A percentile compares a stretch with the other conserved stretches of the same genome.
Evolutionary conservation across 2,113 vertebrate genomes (phyloP).

Genomic region (Tragelaphus scriptus): DNA sequence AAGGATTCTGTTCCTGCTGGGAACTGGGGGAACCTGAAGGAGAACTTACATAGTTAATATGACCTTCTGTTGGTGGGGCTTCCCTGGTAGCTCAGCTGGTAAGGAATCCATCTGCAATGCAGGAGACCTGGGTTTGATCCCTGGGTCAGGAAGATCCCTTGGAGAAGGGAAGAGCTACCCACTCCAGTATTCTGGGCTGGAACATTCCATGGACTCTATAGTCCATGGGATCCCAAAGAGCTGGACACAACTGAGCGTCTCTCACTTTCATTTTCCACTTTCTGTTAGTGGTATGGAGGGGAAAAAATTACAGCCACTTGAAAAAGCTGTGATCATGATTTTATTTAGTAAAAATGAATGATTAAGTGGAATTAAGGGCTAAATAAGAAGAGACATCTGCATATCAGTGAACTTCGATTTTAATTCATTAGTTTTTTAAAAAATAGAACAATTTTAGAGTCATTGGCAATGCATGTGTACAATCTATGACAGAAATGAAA

Average conservation of each 20-base stretch:
- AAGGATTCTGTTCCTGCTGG: background rate
- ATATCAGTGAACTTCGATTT: background rate
- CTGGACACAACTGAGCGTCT: rapidly evolving
- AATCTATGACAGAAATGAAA: background rate
- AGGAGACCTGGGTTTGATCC: background rate
- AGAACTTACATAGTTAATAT: background rate
- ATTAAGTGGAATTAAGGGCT: background rate
- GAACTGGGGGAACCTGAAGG: background rate
- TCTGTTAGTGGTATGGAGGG: no score
- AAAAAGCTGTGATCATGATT: background rate
- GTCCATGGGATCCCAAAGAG: background rate
- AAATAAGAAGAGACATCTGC: background rate
- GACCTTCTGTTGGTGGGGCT: background rate
- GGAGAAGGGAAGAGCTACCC: background rate
- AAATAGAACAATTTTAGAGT: background rate
- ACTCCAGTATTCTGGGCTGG: background rate
- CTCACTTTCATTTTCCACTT: background rate
- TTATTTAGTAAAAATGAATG: background rate
- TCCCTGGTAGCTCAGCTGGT: background rate
- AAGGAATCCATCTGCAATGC: background rate
- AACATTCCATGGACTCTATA: background rate
- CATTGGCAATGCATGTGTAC: background rate
- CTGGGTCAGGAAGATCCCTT: background rate
- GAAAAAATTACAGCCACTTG: background rate
- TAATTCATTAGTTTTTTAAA: background rate